Evolutionary conservation across 2,113 vertebrate genomes (phyloP), one percentile per base, ranked within the genome.

Genomic region (Amphiprion ocellaris): DNA sequence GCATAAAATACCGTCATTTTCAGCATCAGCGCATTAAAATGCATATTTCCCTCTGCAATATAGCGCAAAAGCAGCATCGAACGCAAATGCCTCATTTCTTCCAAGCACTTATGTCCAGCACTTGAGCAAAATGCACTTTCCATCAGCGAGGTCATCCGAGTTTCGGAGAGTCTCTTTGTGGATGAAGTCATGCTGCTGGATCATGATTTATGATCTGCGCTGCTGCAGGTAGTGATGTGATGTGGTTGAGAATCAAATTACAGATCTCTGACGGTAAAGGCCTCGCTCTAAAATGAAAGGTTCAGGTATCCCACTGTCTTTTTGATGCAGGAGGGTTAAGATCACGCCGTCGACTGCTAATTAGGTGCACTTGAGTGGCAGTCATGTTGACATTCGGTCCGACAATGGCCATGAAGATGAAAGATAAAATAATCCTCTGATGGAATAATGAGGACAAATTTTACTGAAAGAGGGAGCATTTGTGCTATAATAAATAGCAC

Each of bases 301-400:
- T 24, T 64, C 21, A 1, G 37, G 44, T 56, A 66, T 26, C 24
- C 15, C 19, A 44, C 47, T 50, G 30, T n/a, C 23, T 56, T 46
- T 55, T 75, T 53, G 33, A 39, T 73, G 37, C 60, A 26, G 15
- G 37, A 47, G 10, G 1, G 46, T 24, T 17, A 71, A 21, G 19
- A 50, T 71, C 54, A 15, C 52, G 46, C 24, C 44, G 17, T 37
- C 59, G 53, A 46, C 30, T 64, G 52, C 15, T 62, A 61, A 77
- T 62, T 52, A 44, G 23, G 54, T 66, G 19, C 24, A 66, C 53
- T n/a, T 62, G 33, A 74, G 37, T 37, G 30, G 5, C 14, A 23
- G 61, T 24, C 15, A 11, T 50, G 30, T 16, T 66, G 14, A 56
- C 49, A 21, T 5, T 5, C 19, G 5, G 24, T 33, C 5, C 0